These are phyloP conservation scores for Drosophila fulvimacula DNA, from an alignment of 2,888 invertebrate genomes.

Conservation along the genomic window DNA sequence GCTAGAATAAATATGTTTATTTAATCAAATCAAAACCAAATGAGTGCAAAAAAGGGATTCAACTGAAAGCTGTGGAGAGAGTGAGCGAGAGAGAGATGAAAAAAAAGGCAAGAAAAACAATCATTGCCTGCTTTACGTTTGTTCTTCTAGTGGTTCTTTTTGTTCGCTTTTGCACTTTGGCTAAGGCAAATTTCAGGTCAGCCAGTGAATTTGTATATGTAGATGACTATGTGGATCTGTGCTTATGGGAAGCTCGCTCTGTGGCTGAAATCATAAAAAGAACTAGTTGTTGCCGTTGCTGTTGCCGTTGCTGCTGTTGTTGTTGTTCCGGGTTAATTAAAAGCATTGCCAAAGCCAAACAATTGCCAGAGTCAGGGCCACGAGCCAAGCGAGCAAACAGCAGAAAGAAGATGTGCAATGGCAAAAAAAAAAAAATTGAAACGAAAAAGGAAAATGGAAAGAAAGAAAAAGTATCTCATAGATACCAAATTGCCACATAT, in stretches of 20 bases:
- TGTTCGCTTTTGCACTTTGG: slow-evolving; percentile 33
- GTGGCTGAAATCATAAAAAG: slow-evolving; percentile 58
- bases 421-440: slow-evolving; percentile 2
- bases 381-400: slow-evolving; percentile 52
- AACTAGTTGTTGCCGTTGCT: slow-evolving; percentile 41
- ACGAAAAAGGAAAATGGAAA: neutral
- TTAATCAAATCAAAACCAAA: neutral
- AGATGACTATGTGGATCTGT: neutral
- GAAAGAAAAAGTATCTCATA: slow-evolving; percentile 55
- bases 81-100: neutral
- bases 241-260: slow-evolving; percentile 6
- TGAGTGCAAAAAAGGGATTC: too few relatives aligned
- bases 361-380: slow-evolving; percentile 38
- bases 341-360: slow-evolving; percentile 71
- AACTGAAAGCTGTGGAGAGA: slow-evolving; percentile 1
- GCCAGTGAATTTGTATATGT: neutral
- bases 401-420: slow-evolving; percentile 42
- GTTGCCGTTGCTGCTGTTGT: slow-evolving; percentile 15
- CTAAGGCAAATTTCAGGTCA: slow-evolving; percentile 52
- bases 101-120: slow-evolving; percentile 29
- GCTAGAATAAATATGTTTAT: neutral
- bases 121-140: slow-evolving; percentile 33
- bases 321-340: slow-evolving; percentile 64
- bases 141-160: neutral
- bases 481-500: slow-evolving; percentile 69